Conservation (phyloP, 2,113 vertebrate genomes). For the Cervus canadensis region DNA sequence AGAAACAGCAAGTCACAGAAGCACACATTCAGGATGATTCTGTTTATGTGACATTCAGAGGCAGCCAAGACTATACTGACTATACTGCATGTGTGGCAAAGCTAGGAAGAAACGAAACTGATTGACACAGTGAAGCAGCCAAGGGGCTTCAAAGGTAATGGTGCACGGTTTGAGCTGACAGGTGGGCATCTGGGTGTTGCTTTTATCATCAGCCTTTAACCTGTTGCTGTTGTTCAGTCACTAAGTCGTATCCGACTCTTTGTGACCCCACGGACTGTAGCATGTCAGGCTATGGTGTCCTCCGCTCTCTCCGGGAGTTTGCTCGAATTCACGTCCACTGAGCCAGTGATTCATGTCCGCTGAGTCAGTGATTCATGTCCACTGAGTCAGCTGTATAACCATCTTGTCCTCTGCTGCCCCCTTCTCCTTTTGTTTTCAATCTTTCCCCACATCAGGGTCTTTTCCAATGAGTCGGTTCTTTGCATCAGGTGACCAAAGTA, state of each 20-base stretch:
- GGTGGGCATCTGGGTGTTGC: neutral
- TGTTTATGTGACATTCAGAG: neutral
- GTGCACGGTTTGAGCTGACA: neutral
- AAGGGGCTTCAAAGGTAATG: neutral
- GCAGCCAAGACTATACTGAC: neutral
- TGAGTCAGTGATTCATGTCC: neutral
- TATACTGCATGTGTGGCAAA: neutral
- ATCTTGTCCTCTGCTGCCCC: neutral
- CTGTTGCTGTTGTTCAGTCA: neutral
- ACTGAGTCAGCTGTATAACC: neutral
- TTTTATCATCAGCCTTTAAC: neutral
- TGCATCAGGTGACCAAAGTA: neutral
- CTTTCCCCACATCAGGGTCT: neutral
- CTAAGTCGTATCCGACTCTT: neutral
- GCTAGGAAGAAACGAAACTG: neutral
- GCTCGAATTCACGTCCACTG: neutral
- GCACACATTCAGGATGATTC: neutral
- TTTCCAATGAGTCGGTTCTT: neutral
- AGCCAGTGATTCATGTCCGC: neutral
- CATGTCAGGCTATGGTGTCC: neutral
- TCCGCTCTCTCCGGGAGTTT: neutral
- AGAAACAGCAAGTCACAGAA: neutral
- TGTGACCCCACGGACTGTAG: neutral
- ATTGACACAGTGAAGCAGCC: neutral
- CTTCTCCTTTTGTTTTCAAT: neutral